Evolutionary conservation across 2,797 vertebrate genomes (phyloP), one percentile per base, ranked within the genome.

Genomic region (Acomys russatus): DNA sequence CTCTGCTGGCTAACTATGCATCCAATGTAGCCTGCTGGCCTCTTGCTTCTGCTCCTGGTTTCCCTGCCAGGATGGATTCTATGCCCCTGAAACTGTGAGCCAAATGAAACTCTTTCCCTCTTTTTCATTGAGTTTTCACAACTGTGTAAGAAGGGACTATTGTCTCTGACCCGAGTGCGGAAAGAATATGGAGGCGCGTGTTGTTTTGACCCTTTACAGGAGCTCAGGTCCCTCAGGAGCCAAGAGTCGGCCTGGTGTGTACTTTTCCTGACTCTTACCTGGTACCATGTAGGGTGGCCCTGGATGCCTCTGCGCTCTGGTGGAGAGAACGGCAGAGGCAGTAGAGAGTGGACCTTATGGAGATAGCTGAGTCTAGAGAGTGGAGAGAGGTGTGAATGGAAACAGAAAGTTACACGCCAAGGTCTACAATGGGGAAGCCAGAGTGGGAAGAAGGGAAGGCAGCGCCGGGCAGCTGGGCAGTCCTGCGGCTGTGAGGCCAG

Each of bases 131-230:
- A 68, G 54, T 88, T 38, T 18, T 94, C 64, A n/a, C 15, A 44
- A 56, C 20, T 80, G 56, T n/a, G 54, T 44, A 92, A 68, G 54
- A 90, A 59, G 30, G 30, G 33, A 15, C 70, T 90, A 38, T 77
- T 80, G 49, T 94, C 94, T 90, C 64, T 96, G 59, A 94, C 4
- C 14, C 94, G 63, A 25, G 12, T 88, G 88, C 64, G 82, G 70
- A 22, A 54, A 73, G 64, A 85, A 28, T 76, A 33, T 49, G 54
- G 23, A 90, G 64, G 33, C 22, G 20, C 15, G 14, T 7, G 14
- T 56, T 70, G 35, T 71, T 74, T 89, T 2, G 2, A 49, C 5
- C n/a, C 25, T 76, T 92, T 80, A 17, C 6, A 6, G 28, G n/a
- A n/a, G 33, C 33, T 61, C 15, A 77, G 44, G 54, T 49, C 17